Evolutionary conservation across 92 coral and sea anemone species (phyloP), one percentile per base, ranked within the genome.

Genomic region (Heteractis magnifica): DNA sequence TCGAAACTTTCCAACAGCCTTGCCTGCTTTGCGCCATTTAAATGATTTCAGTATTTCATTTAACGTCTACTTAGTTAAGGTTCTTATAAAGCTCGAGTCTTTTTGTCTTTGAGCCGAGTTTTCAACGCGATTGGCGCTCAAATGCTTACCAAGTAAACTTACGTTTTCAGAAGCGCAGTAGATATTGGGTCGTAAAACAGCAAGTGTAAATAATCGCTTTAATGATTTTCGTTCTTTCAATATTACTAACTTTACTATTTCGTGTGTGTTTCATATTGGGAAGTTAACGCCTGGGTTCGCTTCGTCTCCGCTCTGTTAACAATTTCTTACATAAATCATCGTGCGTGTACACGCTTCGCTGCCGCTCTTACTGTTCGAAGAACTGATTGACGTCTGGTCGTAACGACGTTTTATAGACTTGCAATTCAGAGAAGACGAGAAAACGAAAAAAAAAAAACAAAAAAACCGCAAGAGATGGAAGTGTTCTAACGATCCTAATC

Each of bases 151-250:
- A 8, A 68, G 73, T 68, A 68, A 68, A 68, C 73, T 53, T 21
- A 20, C 77, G 64, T 80, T 20, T 44, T 79, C 73, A 16, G 0
- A 20, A 80, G 34, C 77, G 4, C 34, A 51, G 52, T 53, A 70
- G 84, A 81, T 81, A 81, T 81, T 81, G 77, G 75, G 13, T 68
- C 73, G 49, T 48, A 51, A 49, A 2, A 44, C 20, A 51, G 72
- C 51, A 81, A 70, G 50, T 81, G 84, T 68, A 59, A 81, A 81
- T 81, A 68, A 81, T 81, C 68, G 68, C 49, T 81, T 81, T 52
- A 50, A 81, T 52, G 14, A 70, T n/a, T 70, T 6, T 16, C 18
- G 19, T 70, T 71, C 23, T 52, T 68, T 49, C 84, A 81, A 81
- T 81, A 81, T 81, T 77, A 71, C 26, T n/a, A 44, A 7, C 84